A percentile compares a stretch with the other conserved stretches of the same genome.
Evolutionary conservation across 2,113 vertebrate species (phyloP).

Genomic region (Ictidomys tridecemlineatus): DNA sequence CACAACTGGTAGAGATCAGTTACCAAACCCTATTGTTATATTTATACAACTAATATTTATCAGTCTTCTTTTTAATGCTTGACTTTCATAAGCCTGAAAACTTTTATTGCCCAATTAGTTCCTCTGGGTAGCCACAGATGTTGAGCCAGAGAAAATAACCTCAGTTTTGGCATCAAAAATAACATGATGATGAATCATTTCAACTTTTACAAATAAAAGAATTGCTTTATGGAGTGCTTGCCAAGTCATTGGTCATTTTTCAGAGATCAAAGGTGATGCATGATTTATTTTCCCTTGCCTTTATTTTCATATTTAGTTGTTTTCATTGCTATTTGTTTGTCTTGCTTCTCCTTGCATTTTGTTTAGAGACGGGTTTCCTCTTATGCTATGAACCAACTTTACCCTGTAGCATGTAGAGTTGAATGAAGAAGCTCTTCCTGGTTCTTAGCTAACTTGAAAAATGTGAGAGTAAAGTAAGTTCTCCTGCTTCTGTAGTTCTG

Average conservation of each 20-base stretch:
- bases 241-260: not conserved
- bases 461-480: not conserved
- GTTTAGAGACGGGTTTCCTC: not conserved
- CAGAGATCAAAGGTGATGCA: conserved; percentile 58
- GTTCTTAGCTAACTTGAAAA: not conserved
- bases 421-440: not conserved
- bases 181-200: conserved; percentile 32
- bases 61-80: conserved; percentile 20
- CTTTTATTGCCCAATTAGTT: conserved; percentile 73
- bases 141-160: conserved; percentile 72
- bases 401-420: not conserved
- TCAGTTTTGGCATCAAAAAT: conserved; percentile 57
- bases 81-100: conserved; percentile 64
- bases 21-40: conserved; percentile 24
- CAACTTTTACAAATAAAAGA: conserved; percentile 64
- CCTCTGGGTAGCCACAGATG: conserved; percentile 71
- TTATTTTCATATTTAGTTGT: not conserved
- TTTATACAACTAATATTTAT: conserved; percentile 63
- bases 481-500: not conserved
- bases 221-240: not conserved
- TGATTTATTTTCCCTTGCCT: conserved; percentile 7
- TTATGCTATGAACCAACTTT: not conserved
- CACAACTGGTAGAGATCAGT: conserved; percentile 20
- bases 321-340: not conserved
- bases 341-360: not conserved